Evolutionary conservation across 64 coral and sea anemone species (phyloP).

Genomic region (Dendronephthya gigantea): DNA sequence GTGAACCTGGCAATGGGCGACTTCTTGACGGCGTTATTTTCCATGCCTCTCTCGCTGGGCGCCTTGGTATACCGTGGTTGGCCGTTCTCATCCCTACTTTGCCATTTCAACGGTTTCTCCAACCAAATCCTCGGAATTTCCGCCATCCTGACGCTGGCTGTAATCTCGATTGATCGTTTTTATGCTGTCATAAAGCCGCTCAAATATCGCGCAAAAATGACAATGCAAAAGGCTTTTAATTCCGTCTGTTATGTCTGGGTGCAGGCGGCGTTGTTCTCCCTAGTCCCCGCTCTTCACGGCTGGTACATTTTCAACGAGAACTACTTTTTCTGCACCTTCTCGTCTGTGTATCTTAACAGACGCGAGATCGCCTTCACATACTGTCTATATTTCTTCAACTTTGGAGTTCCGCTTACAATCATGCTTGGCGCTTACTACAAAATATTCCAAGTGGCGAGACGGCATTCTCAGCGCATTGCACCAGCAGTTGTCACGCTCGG

Average conservation of each 20-base stretch:
- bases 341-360: constrained; percentile 35
- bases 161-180: constrained; percentile 84
- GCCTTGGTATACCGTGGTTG: constrained; percentile 50
- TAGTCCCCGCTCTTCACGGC: constrained; percentile 47
- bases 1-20: constrained; percentile 90
- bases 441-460: constrained; percentile 83
- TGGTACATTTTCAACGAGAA: constrained; percentile 68
- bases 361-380: constrained; percentile 47
- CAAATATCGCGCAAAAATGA: constrained; percentile 94
- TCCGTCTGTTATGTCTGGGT: constrained; percentile 81
- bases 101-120: constrained; percentile 75
- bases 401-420: constrained; percentile 43
- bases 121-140: constrained; percentile 72
- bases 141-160: constrained; percentile 69
- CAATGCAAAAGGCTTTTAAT: constrained; percentile 55
- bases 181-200: constrained; percentile 88
- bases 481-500: constrained; percentile 71
- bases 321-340: constrained; percentile 92
- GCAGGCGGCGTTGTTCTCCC: constrained; percentile 60
- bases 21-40: constrained; percentile 78
- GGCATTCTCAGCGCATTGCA: constrained; percentile 73
- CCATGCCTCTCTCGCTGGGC: constrained; percentile 86
- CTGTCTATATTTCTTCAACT: constrained; percentile 58
- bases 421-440: constrained; percentile 70
- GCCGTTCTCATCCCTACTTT: constrained; percentile 70